Evolutionary conservation across 1,140 invertebrate species (phyloP), one percentile per base, ranked within the genome.

Genomic region (Zaprionus lachaisei): DNA sequence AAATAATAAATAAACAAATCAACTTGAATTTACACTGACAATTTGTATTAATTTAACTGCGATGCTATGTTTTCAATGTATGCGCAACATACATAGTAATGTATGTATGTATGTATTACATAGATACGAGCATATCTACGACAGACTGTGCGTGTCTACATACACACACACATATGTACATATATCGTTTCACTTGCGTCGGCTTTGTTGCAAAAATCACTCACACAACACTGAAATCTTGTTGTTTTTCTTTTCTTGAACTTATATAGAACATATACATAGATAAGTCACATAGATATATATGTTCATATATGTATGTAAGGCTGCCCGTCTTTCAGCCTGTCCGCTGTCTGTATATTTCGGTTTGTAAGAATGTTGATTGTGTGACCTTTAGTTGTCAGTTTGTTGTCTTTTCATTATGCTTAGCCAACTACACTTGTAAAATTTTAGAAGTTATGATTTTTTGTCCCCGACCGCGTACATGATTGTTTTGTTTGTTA

Each of bases 331-430:
- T 51, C 15, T 37, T n/a, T 15, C 31, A 22, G 22, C 49, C 5
- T 49, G 17, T 47, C 41, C 41, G n/a, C n/a, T 17, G 41, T 17
- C n/a, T 17, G 41, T 47, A 47, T 47, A 17, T 47, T 47, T 47
- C n/a, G 7, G 41, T 47, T 47, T 26, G 14, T 61, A 69, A 60
- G 63, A 49, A 58, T 68, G 38, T 24, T 47, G 44, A 70, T 70
- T 67, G 56, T 63, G 34, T 70, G 72, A 75, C 67, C 72, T 75
- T 71, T 75, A 71, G 55, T 31, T 75, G 55, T 64, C 54, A 58
- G 60, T 58, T 56, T 62, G 15, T 44, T 68, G 37, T 67, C 38
- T 69, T 58, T 57, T 58, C 41, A 66, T 22, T 66, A 57, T 9
- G 37, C 17, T 56, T 55, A 41, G 20, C 14, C 6, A 37, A 24